Evolutionary conservation across 2,888 invertebrate species (phyloP).

Genomic region (Lepidochitona cinerea): DNA sequence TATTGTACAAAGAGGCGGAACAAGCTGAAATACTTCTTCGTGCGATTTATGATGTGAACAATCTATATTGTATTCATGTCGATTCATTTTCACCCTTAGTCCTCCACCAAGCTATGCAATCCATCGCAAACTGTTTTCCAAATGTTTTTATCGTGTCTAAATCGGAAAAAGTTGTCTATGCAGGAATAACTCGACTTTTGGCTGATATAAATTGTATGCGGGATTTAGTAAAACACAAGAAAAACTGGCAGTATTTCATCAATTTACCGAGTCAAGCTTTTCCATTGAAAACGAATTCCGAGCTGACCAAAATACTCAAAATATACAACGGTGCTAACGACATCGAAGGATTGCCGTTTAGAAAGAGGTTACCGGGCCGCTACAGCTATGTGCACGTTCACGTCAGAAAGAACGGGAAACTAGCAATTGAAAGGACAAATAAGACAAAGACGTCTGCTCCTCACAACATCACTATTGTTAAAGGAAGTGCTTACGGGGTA

Average conservation of each 20-base stretch:
- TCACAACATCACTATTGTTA: conserved; percentile 50
- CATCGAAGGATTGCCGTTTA: conserved; percentile 63
- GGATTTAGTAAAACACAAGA: conserved; percentile 43
- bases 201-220: conserved; percentile 69
- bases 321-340: conserved; percentile 69
- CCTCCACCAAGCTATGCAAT: conserved; percentile 42
- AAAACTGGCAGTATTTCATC: conserved; percentile 66
- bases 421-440: conserved; percentile 35
- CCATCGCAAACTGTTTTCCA: conserved; percentile 52
- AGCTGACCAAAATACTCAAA: conserved; percentile 66
- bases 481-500: conserved; percentile 68
- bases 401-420: conserved; percentile 24
- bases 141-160: conserved; percentile 67
- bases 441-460: conserved; percentile 31
- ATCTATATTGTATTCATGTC: conserved; percentile 67
- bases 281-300: conserved; percentile 66
- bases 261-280: conserved; percentile 68
- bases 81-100: conserved; percentile 47
- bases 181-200: conserved; percentile 60
- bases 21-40: conserved; percentile 59
- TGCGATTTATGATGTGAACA: conserved; percentile 63
- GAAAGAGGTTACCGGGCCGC: conserved; percentile 37
- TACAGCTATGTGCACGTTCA: conserved; percentile 28
- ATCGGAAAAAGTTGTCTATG: conserved; percentile 63
- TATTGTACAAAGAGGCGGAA: conserved; percentile 56